phyloP scores from a whole-genome alignment of 2,113 vertebrate genomes.

The Ctenomys sociabilis region DNA sequence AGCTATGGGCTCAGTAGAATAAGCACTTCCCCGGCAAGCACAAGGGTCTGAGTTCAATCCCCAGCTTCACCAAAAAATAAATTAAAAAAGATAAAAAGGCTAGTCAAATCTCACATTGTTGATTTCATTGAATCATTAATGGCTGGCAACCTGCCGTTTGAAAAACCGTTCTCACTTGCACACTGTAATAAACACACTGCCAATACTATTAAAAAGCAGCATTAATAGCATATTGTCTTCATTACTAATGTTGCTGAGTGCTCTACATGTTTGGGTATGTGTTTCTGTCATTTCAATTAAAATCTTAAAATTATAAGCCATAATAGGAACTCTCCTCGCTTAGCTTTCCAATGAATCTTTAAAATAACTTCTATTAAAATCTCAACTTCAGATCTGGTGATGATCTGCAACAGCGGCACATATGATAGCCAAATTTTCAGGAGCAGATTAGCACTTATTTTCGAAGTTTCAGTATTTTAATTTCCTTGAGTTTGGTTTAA shows the following conservation, averaged over 20 bases:
- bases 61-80: too few species aligned
- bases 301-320: constrained; percentile 35
- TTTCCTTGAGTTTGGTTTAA: constrained; percentile 26
- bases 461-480: constrained; percentile 50
- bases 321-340: not conserved
- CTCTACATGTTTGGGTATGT: not conserved
- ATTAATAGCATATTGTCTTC: not conserved
- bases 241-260: not conserved
- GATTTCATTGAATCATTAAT: not conserved
- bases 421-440: not conserved
- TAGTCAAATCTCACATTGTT: not conserved
- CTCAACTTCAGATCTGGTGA: constrained; percentile 38
- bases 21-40: too few species aligned
- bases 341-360: not conserved
- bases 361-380: constrained; percentile 23
- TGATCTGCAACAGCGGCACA: constrained; percentile 1
- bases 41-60: too few species aligned
- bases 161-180: not conserved
- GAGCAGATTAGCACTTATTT: constrained; percentile 42
- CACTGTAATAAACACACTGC: not conserved
- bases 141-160: not conserved
- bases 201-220: not conserved
- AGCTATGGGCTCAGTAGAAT: too few species aligned
- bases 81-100: not conserved
- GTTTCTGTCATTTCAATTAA: constrained; percentile 71